A percentile compares a stretch with the other conserved stretches of the same genome.
Conservation (phyloP, 2,113 vertebrate species). For the Halichoerus grypus region DNA sequence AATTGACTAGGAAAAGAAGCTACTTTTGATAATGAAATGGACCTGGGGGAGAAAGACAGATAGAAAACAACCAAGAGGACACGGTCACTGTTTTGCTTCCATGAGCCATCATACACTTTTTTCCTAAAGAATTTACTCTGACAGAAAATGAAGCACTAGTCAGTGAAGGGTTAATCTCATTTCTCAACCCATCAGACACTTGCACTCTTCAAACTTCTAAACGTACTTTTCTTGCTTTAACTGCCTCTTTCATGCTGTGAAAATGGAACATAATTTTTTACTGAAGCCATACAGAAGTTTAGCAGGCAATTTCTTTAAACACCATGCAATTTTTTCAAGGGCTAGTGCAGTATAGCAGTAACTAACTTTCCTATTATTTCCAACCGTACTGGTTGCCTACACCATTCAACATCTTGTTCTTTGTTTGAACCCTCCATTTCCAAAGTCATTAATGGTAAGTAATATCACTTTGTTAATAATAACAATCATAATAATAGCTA, state of each 20-base stretch:
- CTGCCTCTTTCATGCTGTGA: conserved; percentile 41
- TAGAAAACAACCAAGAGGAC: conserved; percentile 58
- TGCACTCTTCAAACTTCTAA: not conserved
- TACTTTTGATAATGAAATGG: conserved; percentile 40
- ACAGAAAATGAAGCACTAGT: not conserved
- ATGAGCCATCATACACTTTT: conserved; percentile 12
- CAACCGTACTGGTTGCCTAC: not conserved
- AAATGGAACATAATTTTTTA: conserved; percentile 62
- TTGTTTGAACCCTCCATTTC: not conserved
- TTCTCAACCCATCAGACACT: conserved; percentile 37
- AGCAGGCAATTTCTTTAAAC: conserved; percentile 66
- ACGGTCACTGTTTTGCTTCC: not conserved
- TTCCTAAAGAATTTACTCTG: conserved; percentile 16
- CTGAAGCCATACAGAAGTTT: conserved; percentile 49
- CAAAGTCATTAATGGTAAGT: not conserved
- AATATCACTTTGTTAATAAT: not conserved
- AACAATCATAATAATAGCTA: not conserved
- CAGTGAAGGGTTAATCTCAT: conserved; percentile 51
- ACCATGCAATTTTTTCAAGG: not conserved
- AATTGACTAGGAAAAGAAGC: not conserved
- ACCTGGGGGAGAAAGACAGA: conserved; percentile 32
- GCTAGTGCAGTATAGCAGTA: not conserved
- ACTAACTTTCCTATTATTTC: conserved; percentile 54
- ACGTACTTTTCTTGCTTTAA: conserved; percentile 37
- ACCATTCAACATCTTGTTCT: not conserved